These are phyloP conservation scores for Tinea trinotella DNA, from an alignment of 2,888 invertebrate species.

Conservation along the genomic window DNA sequence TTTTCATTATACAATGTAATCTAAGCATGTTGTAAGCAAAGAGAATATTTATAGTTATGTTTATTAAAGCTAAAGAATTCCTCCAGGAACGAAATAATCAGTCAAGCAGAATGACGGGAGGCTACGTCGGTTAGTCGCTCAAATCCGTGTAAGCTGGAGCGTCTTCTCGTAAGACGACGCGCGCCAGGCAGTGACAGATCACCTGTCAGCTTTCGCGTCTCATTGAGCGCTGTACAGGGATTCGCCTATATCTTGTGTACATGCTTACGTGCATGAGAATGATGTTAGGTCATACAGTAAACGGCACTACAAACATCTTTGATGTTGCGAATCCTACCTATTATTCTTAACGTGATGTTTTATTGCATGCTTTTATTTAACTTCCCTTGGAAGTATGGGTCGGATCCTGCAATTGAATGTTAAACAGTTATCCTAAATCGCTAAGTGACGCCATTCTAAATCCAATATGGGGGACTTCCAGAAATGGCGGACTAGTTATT, in stretches of 20 bases:
- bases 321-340: not conserved
- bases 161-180: conserved; percentile 26
- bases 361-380: no score
- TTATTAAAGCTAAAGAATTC: conserved; percentile 17
- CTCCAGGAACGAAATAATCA: conserved; percentile 33
- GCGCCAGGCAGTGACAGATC: conserved; percentile 37
- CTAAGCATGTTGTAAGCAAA: no score
- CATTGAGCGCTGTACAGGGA: conserved; percentile 12
- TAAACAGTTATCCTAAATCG: no score
- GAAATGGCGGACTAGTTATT: no score
- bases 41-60: conserved; percentile 13
- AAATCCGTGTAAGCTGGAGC: conserved; percentile 46
- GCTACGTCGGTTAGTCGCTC: conserved; percentile 28
- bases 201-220: conserved; percentile 34
- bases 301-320: not conserved
- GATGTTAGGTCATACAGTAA: not conserved
- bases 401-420: no score
- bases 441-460: no score
- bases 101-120: conserved; percentile 38
- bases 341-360: no score
- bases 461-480: no score
- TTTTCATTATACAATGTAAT: no score
- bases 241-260: not conserved
- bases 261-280: not conserved
- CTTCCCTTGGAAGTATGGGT: no score